phyloP scores from a whole-genome alignment of 2,888 invertebrate genomes.

The Apamea epomidion region DNA sequence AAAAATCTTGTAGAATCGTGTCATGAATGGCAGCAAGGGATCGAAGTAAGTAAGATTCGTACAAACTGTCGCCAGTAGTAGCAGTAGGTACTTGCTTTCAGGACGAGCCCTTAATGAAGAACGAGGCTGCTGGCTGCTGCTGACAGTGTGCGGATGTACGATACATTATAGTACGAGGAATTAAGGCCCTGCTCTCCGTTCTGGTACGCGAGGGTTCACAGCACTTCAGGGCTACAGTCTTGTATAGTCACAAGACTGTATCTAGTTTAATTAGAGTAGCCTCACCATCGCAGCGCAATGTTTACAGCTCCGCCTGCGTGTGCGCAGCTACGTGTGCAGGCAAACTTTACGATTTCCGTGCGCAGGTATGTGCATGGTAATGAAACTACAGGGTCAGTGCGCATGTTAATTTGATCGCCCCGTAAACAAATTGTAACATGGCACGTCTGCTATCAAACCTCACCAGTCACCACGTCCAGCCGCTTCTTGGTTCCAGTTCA shows the following conservation, averaged over 20 bases:
- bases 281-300: constrained; percentile 22
- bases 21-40: not conserved
- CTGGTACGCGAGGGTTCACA: not conserved
- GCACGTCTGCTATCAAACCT: constrained; percentile 16
- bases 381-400: constrained; percentile 57
- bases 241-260: not conserved
- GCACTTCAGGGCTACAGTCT: not conserved
- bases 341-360: constrained; percentile 26
- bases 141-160: not conserved
- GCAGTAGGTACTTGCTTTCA: not conserved
- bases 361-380: constrained; percentile 22
- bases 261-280: constrained; percentile 46
- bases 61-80: not conserved
- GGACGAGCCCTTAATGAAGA: too few species aligned
- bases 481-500: not conserved
- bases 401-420: constrained; percentile 54
- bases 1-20: not conserved
- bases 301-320: constrained; percentile 15
- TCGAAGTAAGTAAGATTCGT: not conserved
- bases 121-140: not conserved
- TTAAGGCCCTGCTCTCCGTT: not conserved
- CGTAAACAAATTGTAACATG: constrained; percentile 45
- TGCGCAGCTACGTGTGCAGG: not conserved
- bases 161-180: too few species aligned
- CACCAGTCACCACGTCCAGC: not conserved